Conservation (phyloP, 2,113 vertebrate genomes). For the Micromys minutus region DNA sequence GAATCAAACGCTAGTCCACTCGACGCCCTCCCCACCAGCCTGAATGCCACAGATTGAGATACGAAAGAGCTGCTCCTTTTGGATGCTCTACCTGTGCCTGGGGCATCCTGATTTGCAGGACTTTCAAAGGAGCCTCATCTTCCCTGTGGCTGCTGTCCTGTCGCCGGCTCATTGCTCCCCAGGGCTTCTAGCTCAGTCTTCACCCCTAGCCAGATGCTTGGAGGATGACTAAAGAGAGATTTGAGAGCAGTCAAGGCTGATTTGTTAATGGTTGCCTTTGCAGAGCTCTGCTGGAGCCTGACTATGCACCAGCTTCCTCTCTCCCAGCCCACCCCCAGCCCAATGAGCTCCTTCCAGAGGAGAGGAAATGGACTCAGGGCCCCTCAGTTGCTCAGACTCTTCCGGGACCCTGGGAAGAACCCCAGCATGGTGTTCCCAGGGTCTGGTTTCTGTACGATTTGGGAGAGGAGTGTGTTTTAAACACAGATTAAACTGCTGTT, state of each 20-base stretch:
- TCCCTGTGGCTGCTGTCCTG: neutral
- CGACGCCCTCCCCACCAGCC: constrained; percentile 5
- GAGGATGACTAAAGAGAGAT: neutral
- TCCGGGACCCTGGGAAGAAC: constrained; percentile 51
- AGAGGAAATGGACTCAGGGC: constrained; percentile 14
- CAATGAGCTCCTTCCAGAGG: neutral
- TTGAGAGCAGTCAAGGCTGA: neutral
- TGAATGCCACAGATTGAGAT: neutral
- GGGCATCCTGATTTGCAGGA: constrained; percentile 10
- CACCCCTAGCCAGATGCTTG: neutral
- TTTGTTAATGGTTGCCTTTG: neutral
- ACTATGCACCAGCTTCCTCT: neutral
- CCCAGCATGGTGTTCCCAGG: constrained; percentile 46
- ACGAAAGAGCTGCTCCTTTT: neutral
- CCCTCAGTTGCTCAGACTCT: neutral
- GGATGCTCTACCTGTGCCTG: constrained; percentile 30
- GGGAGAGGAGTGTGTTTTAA: constrained; percentile 43
- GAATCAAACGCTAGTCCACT: neutral
- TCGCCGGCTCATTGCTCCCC: neutral
- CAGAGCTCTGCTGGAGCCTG: neutral
- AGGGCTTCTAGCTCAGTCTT: neutral
- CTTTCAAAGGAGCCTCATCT: neutral
- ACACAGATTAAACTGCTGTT: neutral
- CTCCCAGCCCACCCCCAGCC: no score
- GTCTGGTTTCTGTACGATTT: constrained; percentile 53